A percentile compares a stretch with the other conserved stretches of the same genome.
Evolutionary conservation across 2,797 vertebrate species (phyloP).

Genomic region (Choloepus didactylus): DNA sequence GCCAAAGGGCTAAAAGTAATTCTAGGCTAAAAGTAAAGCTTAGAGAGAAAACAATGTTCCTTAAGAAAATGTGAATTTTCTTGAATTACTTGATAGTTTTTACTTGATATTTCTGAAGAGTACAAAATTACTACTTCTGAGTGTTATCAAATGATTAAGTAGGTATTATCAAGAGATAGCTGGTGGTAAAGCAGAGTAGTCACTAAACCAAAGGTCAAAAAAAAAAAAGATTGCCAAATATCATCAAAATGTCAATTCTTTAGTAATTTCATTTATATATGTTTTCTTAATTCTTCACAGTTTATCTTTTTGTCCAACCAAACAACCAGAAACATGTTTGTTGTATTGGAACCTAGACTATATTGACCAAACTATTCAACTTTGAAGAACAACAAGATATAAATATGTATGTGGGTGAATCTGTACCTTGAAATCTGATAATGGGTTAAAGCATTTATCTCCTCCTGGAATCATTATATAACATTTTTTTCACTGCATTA

Average conservation of each 20-base stretch:
- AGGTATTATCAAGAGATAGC: neutral
- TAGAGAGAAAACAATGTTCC: constrained; percentile 49
- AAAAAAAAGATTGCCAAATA: constrained; percentile 52
- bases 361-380: constrained; percentile 29
- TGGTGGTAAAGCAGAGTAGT: neutral
- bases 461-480: constrained; percentile 46
- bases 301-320: neutral
- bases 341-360: neutral
- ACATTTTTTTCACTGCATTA: constrained; percentile 51
- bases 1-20: constrained; percentile 13
- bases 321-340: constrained; percentile 30
- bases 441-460: constrained; percentile 78
- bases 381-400: constrained; percentile 53
- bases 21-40: constrained; percentile 62
- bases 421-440: constrained; percentile 54
- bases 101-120: constrained; percentile 60
- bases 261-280: constrained; percentile 34
- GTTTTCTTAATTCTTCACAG: constrained; percentile 55
- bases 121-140: constrained; percentile 15
- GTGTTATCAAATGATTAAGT: constrained; percentile 50
- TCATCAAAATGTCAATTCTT: neutral
- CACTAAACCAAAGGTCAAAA: neutral
- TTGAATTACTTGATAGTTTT: constrained; percentile 19
- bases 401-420: constrained; percentile 54
- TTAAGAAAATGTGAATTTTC: constrained; percentile 53